A percentile compares a stretch with the other conserved stretches of the same genome.
These are phyloP conservation scores for Talpa occidentalis DNA, from an alignment of 2,113 vertebrate species.

Conservation along the genomic window DNA sequence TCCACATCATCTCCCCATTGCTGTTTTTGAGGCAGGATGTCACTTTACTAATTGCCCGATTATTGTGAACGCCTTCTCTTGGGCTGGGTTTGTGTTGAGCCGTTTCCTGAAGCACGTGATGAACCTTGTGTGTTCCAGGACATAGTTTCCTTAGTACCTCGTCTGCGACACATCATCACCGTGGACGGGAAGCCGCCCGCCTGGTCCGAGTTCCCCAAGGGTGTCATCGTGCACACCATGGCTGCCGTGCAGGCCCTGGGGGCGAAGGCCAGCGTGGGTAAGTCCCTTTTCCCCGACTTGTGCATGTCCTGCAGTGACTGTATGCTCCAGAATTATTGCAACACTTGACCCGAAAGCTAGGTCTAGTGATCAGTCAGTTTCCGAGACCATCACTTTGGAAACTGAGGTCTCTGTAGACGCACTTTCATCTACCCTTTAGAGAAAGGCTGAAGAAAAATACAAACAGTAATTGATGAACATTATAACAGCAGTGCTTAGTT, in stretches of 20 bases:
- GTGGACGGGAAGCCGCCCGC: conserved; percentile 90
- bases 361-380: background rate
- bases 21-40: conserved; percentile 14
- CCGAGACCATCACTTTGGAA: background rate
- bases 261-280: conserved; percentile 87
- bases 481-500: background rate
- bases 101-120: background rate
- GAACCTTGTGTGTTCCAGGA: conserved; percentile 83
- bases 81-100: background rate
- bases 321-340: background rate
- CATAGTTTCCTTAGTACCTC: conserved; percentile 92
- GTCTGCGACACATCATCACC: conserved; percentile 92
- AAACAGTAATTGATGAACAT: background rate
- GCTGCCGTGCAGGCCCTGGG: conserved; percentile 92
- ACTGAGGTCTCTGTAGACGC: background rate
- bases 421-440: background rate
- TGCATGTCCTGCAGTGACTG: fast-evolving
- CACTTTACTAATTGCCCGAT: background rate
- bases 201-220: conserved; percentile 89
- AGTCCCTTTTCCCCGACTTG: conserved; percentile 27
- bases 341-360: background rate
- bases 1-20: background rate
- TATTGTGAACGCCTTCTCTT: background rate
- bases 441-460: background rate
- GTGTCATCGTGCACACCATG: conserved; percentile 94